Base-by-base conservation (phyloP, 2,888 invertebrate genomes). In the Leucophenga maculata region DNA sequence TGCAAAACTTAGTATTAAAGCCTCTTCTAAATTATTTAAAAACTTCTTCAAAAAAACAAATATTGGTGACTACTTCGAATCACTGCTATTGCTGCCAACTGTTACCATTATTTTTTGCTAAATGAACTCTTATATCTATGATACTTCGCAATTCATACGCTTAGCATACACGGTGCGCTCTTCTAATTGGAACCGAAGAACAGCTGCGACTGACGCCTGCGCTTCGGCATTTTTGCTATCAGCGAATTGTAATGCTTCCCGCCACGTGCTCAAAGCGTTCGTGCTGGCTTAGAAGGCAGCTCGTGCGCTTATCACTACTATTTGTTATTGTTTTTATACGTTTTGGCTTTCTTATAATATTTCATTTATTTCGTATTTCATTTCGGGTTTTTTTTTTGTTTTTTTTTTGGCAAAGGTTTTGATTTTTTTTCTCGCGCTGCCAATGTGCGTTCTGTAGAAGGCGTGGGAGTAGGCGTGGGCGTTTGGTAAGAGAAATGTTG, bases 221-320 rank as follows among this genome's bases (percentile, higher is more conserved):
- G 77, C 78, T 68, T 74, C 67, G 13, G 13, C 13, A 14, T 9
- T 20, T 46, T 46, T 64, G 13, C 22, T 76, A 69, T 77, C 75
- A 76, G 74, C 85, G 84, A 84, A 84, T 84, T 83, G 80, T 83
- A 83, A 73, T 78, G 80, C 84, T 79, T 78, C 74, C 71, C 76
- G 80, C 70, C 75, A 75, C 69, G 74, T 74, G 72, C 69, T 69
- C 50, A 60, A 26, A 32, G 67, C 6, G 8, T 64, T 46, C 2
- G 52, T 46, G 60, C 44, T 20, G 69, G 39, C 39, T 16, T 32
- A 22, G 14, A 39, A 39, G 8, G 39, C 11, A 11, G 1, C 8
- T 39, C 48, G 22, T 50, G 50, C 50, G 50, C 18, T 62, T 62
- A 22, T 64, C 46, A 22, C 46, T 46, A n/a, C 13, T 16, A 3